phyloP scores from a whole-genome alignment of 2,888 invertebrate species.

The Diogma glabrata region DNA sequence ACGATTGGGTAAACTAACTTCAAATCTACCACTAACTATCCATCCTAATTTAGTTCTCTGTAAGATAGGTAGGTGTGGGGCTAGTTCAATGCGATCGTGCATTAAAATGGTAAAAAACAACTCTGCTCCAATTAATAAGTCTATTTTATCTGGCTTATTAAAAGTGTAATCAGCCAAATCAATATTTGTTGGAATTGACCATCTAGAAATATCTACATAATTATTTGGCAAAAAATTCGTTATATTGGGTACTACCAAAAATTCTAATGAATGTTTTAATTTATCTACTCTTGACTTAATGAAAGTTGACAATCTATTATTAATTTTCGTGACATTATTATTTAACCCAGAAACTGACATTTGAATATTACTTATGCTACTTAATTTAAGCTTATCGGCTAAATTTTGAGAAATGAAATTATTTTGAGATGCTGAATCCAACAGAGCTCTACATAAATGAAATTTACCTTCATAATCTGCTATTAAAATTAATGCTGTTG shows the following conservation, averaged over 20 bases:
- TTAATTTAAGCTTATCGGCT: too few relatives aligned
- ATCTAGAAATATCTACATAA: not conserved
- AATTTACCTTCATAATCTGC: not conserved
- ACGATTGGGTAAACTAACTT: not conserved
- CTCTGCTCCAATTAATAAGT: not conserved
- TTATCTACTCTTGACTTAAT: not conserved
- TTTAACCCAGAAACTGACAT: not conserved
- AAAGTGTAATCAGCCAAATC: not conserved
- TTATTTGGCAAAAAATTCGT: not conserved
- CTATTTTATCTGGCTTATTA: not conserved
- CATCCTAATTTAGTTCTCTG: not conserved
- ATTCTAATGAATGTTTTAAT: not conserved
- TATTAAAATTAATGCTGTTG: not conserved
- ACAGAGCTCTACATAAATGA: not conserved
- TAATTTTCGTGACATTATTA: not conserved
- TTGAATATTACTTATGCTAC: too few relatives aligned
- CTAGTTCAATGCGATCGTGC: not conserved
- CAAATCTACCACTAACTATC: not conserved
- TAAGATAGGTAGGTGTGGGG: not conserved
- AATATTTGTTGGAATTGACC: not conserved
- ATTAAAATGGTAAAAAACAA: not conserved
- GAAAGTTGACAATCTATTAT: not conserved
- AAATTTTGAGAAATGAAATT: not conserved
- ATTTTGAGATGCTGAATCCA: not conserved
- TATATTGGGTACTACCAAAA: not conserved